Percentiles rank a stretch among this genome's conserved stretches.
phyloP scores from a whole-genome alignment of 2,888 invertebrate genomes.

The Choreutis nemorana region DNA sequence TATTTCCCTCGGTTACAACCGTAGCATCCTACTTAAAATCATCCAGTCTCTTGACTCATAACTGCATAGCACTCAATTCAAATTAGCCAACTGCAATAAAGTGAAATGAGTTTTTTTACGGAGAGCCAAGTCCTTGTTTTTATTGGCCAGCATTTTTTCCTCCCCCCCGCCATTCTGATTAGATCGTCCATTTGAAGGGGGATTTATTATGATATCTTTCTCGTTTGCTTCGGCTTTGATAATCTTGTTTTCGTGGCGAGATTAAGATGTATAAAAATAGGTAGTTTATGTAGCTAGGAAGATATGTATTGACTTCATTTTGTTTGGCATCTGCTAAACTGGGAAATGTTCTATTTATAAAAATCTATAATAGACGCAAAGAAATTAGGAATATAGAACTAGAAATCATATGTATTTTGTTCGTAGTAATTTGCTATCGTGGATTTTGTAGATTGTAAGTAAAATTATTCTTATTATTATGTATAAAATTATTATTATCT shows the following conservation, averaged over 20 bases:
- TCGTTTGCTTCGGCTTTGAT: constrained; percentile 32
- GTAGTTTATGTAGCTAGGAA: constrained; percentile 11
- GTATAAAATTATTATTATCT: no score
- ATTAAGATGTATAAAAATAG: background rate
- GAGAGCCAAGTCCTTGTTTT: constrained; percentile 56
- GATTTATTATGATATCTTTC: constrained; percentile 58
- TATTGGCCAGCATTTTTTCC: constrained; percentile 41
- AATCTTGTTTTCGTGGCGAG: constrained; percentile 20
- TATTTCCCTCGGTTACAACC: constrained; percentile 22
- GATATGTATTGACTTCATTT: no score
- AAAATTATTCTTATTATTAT: no score
- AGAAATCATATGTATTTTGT: no score
- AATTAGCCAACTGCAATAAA: constrained; percentile 62
- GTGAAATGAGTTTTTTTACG: constrained; percentile 62
- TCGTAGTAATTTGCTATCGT: no score
- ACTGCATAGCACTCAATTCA: constrained; percentile 64
- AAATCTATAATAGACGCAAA: no score
- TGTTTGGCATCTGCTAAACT: no score
- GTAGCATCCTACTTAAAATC: constrained; percentile 45
- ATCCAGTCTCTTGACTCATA: constrained; percentile 61
- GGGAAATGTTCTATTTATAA: no score
- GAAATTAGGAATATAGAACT: no score
- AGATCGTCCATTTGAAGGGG: constrained; percentile 51
- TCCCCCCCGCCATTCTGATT: constrained; percentile 33
- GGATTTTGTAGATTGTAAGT: no score